A percentile compares a stretch with the other conserved stretches of the same genome.
phyloP scores from a whole-genome alignment of 2,113 vertebrate genomes.

The Sakesphorus luctuosus region DNA sequence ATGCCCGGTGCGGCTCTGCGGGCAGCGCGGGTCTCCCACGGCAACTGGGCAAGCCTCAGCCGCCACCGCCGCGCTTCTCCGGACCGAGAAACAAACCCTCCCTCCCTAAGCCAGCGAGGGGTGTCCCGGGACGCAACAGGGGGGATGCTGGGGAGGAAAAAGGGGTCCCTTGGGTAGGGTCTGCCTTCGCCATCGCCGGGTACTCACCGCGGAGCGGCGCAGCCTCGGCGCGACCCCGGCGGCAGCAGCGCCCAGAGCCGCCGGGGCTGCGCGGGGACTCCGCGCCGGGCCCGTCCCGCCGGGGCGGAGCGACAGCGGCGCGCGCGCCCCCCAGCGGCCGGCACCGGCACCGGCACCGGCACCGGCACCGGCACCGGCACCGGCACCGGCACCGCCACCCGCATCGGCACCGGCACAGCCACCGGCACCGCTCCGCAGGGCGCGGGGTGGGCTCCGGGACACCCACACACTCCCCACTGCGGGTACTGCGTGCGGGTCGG shows the following conservation, averaged over 20 bases:
- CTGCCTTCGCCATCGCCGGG: neutral
- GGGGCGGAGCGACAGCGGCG: neutral
- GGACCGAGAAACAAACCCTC: neutral
- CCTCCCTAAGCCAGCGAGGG: neutral
- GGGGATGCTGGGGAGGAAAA: neutral
- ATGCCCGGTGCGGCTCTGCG: neutral
- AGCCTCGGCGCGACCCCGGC: neutral
- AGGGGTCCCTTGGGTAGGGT: neutral
- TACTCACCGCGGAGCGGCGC: conserved; percentile 19
- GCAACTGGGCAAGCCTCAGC: conserved; percentile 50
- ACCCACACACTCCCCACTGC: too few species aligned
- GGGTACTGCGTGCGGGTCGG: neutral
- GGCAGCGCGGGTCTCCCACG: conserved; percentile 25
- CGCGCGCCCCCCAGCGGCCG: neutral
- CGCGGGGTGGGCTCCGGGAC: too few species aligned
- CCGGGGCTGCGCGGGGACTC: neutral
- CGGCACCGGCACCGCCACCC: too few species aligned
- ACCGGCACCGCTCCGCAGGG: too few species aligned
- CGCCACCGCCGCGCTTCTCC: neutral
- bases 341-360: neutral
- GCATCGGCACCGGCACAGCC: too few species aligned
- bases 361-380: too few species aligned
- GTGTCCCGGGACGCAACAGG: neutral
- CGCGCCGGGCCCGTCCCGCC: neutral
- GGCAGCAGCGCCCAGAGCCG: neutral